phyloP scores from a whole-genome alignment of 2,113 vertebrate genomes.

The Neogale vison region DNA sequence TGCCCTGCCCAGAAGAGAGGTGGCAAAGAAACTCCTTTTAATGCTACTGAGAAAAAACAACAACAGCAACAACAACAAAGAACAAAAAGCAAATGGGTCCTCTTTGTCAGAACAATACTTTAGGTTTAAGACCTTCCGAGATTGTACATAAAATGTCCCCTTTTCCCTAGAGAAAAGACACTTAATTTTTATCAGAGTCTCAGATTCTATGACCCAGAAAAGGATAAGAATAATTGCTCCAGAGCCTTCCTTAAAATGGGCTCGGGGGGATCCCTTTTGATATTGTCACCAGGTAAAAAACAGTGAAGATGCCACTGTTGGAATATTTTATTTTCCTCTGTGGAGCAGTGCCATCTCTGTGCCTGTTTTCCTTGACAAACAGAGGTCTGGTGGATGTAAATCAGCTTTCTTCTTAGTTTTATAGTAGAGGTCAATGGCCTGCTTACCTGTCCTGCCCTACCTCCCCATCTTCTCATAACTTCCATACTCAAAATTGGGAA shows the following conservation, averaged over 20 bases:
- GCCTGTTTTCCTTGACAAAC: slow-evolving; percentile 16
- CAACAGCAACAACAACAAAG: neutral
- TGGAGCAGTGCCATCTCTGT: neutral
- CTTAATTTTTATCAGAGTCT: slow-evolving; percentile 21
- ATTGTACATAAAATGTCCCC: neutral
- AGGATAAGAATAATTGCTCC: neutral
- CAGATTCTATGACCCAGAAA: neutral
- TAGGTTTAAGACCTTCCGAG: slow-evolving; percentile 42
- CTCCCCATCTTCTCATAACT: neutral
- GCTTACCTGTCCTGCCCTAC: neutral
- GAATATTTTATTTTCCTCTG: neutral
- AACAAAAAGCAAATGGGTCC: neutral
- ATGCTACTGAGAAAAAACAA: neutral
- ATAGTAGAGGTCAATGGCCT: neutral
- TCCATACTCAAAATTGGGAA: neutral
- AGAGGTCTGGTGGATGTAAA: neutral
- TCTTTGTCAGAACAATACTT: neutral
- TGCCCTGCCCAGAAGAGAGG: neutral
- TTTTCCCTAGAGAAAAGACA: neutral
- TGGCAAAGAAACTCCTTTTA: neutral
- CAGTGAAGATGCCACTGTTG: neutral
- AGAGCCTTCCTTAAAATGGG: neutral
- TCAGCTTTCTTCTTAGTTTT: neutral
- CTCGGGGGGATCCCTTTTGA: neutral
- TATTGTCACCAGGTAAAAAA: neutral